Conservation (phyloP, 2,888 invertebrate species). For the Anaspis maculata region DNA sequence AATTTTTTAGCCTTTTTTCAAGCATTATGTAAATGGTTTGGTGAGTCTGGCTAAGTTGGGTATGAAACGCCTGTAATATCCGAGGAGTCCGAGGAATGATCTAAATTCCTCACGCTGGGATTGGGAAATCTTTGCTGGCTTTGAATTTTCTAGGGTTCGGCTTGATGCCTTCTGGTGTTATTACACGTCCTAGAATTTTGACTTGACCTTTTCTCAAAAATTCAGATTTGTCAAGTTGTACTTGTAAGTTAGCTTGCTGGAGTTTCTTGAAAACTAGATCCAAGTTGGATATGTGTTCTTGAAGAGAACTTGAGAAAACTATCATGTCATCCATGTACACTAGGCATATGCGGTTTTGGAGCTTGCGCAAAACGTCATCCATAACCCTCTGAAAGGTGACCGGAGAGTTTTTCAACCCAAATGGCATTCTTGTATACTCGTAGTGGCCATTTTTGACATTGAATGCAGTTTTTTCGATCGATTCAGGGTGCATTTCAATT, state of each 20-base stretch:
- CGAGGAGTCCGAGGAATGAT: conserved; percentile 2
- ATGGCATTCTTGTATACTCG: conserved; percentile 18
- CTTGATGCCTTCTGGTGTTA: conserved; percentile 9
- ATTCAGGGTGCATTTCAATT: too few species aligned
- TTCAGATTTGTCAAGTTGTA: conserved; percentile 8
- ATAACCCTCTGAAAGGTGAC: conserved; percentile 5
- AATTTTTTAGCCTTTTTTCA: too few species aligned
- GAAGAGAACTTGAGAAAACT: conserved; percentile 5
- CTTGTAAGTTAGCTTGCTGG: neutral
- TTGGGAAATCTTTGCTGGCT: conserved; percentile 6
- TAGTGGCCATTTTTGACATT: conserved; percentile 17
- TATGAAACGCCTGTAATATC: neutral
- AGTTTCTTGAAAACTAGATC: conserved; percentile 1
- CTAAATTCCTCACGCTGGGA: conserved; percentile 5
- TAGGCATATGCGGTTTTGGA: conserved; percentile 10
- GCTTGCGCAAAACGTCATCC: conserved; percentile 9
- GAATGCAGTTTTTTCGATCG: too few species aligned
- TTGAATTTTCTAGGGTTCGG: conserved; percentile 9
- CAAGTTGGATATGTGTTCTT: conserved; percentile 4
- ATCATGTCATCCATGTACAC: conserved; percentile 18
- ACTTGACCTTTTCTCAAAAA: conserved; percentile 5
- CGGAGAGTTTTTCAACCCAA: neutral
- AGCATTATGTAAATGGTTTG: neutral
- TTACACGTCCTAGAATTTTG: conserved; percentile 6
- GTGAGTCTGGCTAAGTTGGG: neutral